Base-by-base conservation (phyloP, 2,113 vertebrate genomes). In the Crocuta crocuta region DNA sequence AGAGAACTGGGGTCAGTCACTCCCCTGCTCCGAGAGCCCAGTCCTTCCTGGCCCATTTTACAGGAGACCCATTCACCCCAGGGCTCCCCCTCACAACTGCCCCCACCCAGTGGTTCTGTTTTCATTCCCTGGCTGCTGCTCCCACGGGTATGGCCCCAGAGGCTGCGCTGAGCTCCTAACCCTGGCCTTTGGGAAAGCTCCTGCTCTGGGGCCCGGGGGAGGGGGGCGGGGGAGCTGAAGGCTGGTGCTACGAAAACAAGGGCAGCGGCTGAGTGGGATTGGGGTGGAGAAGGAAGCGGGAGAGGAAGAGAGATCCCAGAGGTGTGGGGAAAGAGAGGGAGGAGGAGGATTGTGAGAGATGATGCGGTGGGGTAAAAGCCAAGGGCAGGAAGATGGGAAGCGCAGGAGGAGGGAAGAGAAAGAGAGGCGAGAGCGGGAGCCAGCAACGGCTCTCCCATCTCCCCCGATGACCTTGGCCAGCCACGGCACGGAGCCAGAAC, bases 401-500 rank as follows among this genome's bases (percentile, higher is more conserved):
- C 8, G 74, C 12, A 12, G n/a, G 23, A 21, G 45, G 26, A 19
- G 13, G 21, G 63, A 33, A 55, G 24, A 66, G n/a, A 58, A 48
- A 12, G 24, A 31, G 15, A 33, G 5, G 24, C 9, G 17, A 12
- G 74, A 4, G 35, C 2, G 84, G 55, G 21, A 28, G 50, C 9
- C 12, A 1, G 48, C 3, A 2, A 48, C 66, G 9, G 23, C 11
- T 53, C 87, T 53, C 63, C 89, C 68, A 33, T 17, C 43, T 73
- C 66, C 74, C 76, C 81, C 84, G 3, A 0, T 97, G 98, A 98
- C 98, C 98, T 98, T 98, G 98, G 96, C 66, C 79, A 15, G 79
- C 63, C 92, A 43, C 9, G 10, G 45, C 76, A 24, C 6, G 48
- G 83, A 39, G 79, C 89, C 1, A 43, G 53, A 58, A 50, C 93